phyloP scores from a whole-genome alignment of 2,113 vertebrate genomes.

The Psophia crepitans region DNA sequence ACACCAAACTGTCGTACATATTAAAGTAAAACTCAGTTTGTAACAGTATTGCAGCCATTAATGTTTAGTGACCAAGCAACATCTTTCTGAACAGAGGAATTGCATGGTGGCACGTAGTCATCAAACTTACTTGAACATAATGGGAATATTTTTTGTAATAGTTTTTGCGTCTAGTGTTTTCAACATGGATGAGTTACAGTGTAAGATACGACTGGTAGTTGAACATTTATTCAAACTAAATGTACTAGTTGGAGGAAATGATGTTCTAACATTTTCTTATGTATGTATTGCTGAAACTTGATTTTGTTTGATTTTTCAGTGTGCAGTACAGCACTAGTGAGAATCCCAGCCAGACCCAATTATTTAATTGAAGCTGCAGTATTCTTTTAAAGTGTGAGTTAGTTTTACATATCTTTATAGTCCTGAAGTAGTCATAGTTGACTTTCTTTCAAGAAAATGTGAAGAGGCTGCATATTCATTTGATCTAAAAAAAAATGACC shows the following conservation, averaged over 20 bases:
- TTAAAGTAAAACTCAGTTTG: background rate
- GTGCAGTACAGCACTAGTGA: background rate
- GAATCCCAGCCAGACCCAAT: background rate
- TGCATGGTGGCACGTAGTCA: background rate
- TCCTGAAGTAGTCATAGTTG: background rate
- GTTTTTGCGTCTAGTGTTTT: background rate
- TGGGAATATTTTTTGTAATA: background rate
- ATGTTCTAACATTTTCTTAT: background rate
- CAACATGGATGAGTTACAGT: background rate
- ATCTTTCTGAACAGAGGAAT: background rate
- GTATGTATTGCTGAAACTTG: background rate
- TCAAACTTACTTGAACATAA: background rate
- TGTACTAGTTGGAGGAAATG: background rate
- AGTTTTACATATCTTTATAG: background rate
- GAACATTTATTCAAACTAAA: background rate
- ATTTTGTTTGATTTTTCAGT: background rate
- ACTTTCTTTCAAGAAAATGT: background rate
- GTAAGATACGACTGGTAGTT: background rate
- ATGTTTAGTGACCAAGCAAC: background rate
- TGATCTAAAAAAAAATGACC: background rate
- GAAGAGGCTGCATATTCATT: background rate
- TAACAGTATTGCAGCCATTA: background rate
- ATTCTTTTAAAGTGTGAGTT: background rate
- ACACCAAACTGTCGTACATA: background rate
- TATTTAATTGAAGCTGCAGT: background rate